Evolutionary conservation across 2,797 vertebrate species (phyloP).

Genomic region (Smutsia gigantea): DNA sequence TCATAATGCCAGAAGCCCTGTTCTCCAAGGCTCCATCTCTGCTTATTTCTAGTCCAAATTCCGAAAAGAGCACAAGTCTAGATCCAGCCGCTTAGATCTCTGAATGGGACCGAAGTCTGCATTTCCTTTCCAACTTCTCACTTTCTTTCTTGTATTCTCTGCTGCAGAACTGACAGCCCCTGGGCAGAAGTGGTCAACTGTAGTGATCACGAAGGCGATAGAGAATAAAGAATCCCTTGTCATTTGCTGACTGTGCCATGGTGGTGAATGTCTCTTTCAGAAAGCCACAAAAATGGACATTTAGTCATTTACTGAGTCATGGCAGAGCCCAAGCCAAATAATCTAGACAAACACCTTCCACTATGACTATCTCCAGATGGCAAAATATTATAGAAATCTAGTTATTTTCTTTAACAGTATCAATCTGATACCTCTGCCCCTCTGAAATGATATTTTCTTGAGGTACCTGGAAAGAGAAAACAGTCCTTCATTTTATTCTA

Average conservation of each 20-base stretch:
- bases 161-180: not conserved
- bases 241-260: not conserved
- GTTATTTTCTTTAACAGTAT: not conserved
- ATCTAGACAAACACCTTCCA: not conserved
- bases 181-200: not conserved
- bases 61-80: slow-evolving; percentile 43
- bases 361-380: not conserved
- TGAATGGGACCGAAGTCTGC: not conserved
- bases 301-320: slow-evolving; percentile 37
- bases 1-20: slow-evolving; percentile 42
- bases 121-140: not conserved
- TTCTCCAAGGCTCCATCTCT: slow-evolving; percentile 37
- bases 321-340: not conserved
- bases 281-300: slow-evolving; percentile 10
- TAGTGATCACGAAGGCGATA: not conserved
- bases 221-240: slow-evolving; percentile 33
- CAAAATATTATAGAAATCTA: slow-evolving; percentile 17
- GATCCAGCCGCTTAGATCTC: slow-evolving; percentile 42
- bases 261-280: slow-evolving; percentile 46
- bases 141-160: not conserved
- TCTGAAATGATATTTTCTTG: slow-evolving; percentile 33
- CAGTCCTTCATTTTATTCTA: not conserved
- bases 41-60: slow-evolving; percentile 63
- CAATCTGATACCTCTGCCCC: not conserved
- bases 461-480: not conserved